Conservation (phyloP, 2,888 invertebrate species). For the Lochmaea crataegi region DNA sequence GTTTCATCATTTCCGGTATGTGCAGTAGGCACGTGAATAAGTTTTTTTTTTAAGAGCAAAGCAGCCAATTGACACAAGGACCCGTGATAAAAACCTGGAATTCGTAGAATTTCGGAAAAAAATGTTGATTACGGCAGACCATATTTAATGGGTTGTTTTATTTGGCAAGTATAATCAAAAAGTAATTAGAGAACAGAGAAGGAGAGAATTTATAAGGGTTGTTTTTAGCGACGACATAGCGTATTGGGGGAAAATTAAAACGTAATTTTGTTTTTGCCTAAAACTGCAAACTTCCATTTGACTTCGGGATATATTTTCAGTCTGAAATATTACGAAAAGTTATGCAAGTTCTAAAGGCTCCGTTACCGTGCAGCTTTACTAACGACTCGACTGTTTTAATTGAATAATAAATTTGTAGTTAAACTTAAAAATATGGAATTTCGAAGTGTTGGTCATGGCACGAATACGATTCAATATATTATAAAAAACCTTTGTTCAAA, state of each 20-base stretch:
- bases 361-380: conserved; percentile 14
- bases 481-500: too few species aligned
- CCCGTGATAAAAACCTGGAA: neutral
- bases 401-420: conserved; percentile 30
- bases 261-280: conserved; percentile 55
- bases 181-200: conserved; percentile 34
- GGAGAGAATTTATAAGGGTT: conserved; percentile 42
- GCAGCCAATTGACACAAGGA: neutral
- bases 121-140: neutral
- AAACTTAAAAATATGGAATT: conserved; percentile 6
- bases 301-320: conserved; percentile 47
- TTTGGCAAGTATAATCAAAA: conserved; percentile 24
- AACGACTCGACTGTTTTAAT: conserved; percentile 21
- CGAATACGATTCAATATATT: too few species aligned
- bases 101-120: neutral
- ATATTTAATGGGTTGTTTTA: neutral
- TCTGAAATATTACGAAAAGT: conserved; percentile 44
- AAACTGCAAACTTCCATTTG: conserved; percentile 43
- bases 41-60: neutral
- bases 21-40: too few species aligned
- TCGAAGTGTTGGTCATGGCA: neutral
- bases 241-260: conserved; percentile 56
- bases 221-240: conserved; percentile 53
- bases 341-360: conserved; percentile 21
- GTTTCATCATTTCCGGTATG: too few species aligned